phyloP scores from a whole-genome alignment of 2,888 invertebrate genomes.

The Eurytoma adleriae region DNA sequence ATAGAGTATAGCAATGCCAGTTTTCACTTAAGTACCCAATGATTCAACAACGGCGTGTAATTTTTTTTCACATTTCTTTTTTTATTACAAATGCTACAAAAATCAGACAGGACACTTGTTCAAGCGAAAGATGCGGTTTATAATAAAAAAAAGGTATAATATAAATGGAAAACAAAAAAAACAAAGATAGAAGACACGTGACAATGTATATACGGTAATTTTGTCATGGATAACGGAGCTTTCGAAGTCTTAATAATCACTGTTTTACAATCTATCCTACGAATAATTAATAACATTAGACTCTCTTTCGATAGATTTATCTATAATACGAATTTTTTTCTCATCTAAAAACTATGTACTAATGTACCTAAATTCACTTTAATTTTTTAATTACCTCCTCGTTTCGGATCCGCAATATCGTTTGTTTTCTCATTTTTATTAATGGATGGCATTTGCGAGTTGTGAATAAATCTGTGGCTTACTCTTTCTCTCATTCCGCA shows the following conservation, averaged over 20 bases:
- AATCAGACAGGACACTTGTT: constrained; percentile 4
- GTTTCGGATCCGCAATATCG: constrained; percentile 31
- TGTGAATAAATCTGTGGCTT: constrained; percentile 20
- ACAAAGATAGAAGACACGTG: constrained; percentile 49
- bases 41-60: constrained; percentile 14
- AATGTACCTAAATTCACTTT: constrained; percentile 61
- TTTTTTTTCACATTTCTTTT: background rate
- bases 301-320: constrained; percentile 56
- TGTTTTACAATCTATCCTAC: constrained; percentile 61
- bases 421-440: constrained; percentile 22
- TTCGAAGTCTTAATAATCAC: constrained; percentile 58
- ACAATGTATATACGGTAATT: constrained; percentile 34
- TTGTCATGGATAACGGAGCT: constrained; percentile 56
- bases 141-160: constrained; percentile 2
- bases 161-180: constrained; percentile 54
- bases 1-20: constrained; percentile 5
- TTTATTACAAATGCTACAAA: constrained; percentile 11
- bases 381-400: constrained; percentile 27
- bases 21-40: constrained; percentile 34
- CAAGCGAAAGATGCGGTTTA: background rate
- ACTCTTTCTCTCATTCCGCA: constrained; percentile 24
- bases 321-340: constrained; percentile 59
- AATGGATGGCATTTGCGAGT: constrained; percentile 65
- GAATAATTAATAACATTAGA: constrained; percentile 63
- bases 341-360: constrained; percentile 59